phyloP scores from a whole-genome alignment of 2,888 invertebrate species.

The Diaphora mendica region DNA sequence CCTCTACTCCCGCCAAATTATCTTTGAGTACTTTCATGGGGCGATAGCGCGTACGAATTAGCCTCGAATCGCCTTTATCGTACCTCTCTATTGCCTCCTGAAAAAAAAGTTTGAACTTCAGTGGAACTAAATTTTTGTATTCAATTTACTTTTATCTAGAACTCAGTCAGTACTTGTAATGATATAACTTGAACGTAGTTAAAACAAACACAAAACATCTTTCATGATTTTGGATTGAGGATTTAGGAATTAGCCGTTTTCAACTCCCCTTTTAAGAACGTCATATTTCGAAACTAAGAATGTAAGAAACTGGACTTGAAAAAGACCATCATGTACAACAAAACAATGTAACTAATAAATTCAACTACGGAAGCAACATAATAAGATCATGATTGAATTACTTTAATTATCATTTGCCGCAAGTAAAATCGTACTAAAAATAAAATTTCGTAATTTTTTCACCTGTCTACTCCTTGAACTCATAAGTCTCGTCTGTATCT shows the following conservation, averaged over 20 bases:
- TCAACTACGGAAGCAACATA: not conserved
- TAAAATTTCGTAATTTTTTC: not conserved
- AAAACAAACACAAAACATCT: no score
- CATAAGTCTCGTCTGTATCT: conserved; percentile 62
- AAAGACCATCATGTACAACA: no score
- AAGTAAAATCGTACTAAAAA: not conserved
- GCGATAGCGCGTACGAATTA: conserved; percentile 79
- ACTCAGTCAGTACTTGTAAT: no score
- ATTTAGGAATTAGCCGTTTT: no score
- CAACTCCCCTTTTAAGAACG: no score
- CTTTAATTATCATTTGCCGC: not conserved
- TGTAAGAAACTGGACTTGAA: no score
- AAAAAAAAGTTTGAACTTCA: conserved; percentile 43
- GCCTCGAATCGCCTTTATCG: conserved; percentile 76
- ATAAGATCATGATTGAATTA: not conserved
- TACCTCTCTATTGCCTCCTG: conserved; percentile 77
- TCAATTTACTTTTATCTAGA: not conserved
- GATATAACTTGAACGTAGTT: no score
- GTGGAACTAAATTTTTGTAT: not conserved
- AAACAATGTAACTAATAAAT: not conserved
- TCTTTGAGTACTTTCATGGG: conserved; percentile 83
- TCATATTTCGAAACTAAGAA: no score
- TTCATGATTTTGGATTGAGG: no score
- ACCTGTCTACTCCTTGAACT: conserved; percentile 68
- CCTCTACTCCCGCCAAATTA: conserved; percentile 72